These are phyloP conservation scores for Phyllotreta cruciferae DNA, from an alignment of 2,888 invertebrate genomes.

Conservation along the genomic window DNA sequence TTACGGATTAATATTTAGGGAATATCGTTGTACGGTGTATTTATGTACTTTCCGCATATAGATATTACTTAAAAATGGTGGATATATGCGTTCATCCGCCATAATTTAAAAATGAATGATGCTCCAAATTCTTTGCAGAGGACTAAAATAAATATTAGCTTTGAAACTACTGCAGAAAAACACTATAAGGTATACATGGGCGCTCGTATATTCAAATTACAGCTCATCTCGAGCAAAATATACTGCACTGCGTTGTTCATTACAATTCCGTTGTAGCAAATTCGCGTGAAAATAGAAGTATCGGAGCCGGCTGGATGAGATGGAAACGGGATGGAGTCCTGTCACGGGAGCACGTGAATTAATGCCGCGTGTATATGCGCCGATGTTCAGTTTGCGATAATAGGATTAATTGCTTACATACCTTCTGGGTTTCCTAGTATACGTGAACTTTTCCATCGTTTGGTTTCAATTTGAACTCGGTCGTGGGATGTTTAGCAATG, in stretches of 20 bases:
- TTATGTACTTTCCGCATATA: slow-evolving; percentile 1
- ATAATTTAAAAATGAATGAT: too few species aligned
- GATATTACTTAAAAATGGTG: too few species aligned
- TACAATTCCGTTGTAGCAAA: too few species aligned
- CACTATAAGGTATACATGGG: too few species aligned
- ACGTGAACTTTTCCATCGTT: slow-evolving; percentile 3
- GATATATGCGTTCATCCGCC: too few species aligned
- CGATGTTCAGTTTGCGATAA: slow-evolving; percentile 16
- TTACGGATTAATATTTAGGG: not conserved
- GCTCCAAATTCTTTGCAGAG: too few species aligned
- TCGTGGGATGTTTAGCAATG: too few species aligned
- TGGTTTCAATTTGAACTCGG: not conserved
- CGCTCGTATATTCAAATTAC: too few species aligned
- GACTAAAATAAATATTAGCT: too few species aligned
- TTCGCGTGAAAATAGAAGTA: not conserved
- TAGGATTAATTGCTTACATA: slow-evolving; percentile 19
- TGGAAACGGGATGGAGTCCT: slow-evolving; percentile 11
- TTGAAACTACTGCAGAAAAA: too few species aligned
- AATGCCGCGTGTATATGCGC: not conserved
- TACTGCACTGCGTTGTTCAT: too few species aligned
- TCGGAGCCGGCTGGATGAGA: slow-evolving; percentile 10
- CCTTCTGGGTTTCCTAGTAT: slow-evolving; percentile 9
- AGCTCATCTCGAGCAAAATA: too few species aligned
- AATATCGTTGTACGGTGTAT: not conserved
- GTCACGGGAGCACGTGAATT: slow-evolving; percentile 15